Evolutionary conservation across 2,113 vertebrate genomes (phyloP), one percentile per base, ranked within the genome.

Genomic region (Blennius ocellaris): DNA sequence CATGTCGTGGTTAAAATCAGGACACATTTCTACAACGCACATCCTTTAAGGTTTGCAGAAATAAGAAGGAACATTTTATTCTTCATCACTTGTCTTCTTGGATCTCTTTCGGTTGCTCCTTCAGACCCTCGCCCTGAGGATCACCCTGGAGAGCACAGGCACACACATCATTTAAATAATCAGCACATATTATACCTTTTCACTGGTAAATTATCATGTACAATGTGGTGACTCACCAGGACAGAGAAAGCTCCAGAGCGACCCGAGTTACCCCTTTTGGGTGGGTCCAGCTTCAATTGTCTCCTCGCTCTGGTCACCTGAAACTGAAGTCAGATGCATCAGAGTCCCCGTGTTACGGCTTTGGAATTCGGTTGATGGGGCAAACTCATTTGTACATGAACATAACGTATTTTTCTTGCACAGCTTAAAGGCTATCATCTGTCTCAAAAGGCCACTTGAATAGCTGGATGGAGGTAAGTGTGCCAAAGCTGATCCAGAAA

Each of bases 291-390:
- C 63, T 86, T 83, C 67, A 89, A 66, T 74, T 92, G 90, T 63
- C 92, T 87, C 61, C 81, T 88, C 4, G 57, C 90, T 80, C 92
- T 76, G n/a, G 6, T 80, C 36, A 93, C 81, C 92, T 93, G 63
- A 11, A 76, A 65, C 40, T 8, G 60, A 60, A 53, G n/a, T 10
- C 57, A 70, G 0, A 68, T 30, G 59, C 2, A 21, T 12, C 5
- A 10, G 0, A 11, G 15, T 40, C 8, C 17, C 5, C 8, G 0
- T 12, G 15, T 40, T 7, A 30, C 16, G 9, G 9, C 8, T 16
- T 5, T 66, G 16, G 44, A 45, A 56, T 39, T 54, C 65, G 12
- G 37, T 44, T 8, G 21, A 17, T 16, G 40, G 17, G 15, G 11
- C 14, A 7, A 57, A 14, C 37, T 14, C 43, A 39, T 47, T 40